Conservation (phyloP, 1,140 invertebrate species). For the Drosophila seguyi region DNA sequence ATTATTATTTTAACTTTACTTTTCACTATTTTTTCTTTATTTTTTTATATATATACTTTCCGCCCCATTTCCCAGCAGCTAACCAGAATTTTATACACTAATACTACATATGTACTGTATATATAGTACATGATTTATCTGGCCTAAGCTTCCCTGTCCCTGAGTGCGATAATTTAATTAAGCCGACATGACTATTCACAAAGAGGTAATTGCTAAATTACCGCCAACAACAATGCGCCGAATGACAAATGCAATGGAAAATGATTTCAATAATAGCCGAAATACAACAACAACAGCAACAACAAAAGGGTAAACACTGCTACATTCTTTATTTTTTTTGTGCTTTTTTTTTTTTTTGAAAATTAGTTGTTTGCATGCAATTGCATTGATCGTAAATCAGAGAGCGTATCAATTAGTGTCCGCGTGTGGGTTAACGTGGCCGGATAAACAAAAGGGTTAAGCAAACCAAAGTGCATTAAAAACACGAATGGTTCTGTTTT, state of each 20-base stretch:
- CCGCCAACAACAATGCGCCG: constrained; percentile 38
- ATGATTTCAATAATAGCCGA: constrained; percentile 56
- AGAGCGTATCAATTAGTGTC: constrained; percentile 51
- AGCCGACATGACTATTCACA: constrained; percentile 55
- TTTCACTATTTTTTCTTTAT: neutral
- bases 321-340: constrained; percentile 16
- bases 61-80: neutral
- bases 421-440: constrained; percentile 29
- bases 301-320: constrained; percentile 29
- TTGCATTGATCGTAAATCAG: constrained; percentile 44
- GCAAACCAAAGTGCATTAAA: constrained; percentile 23
- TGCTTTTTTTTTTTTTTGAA: constrained; percentile 17
- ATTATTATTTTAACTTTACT: too few relatives aligned
- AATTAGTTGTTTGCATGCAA: constrained; percentile 69
- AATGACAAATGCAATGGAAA: constrained; percentile 53
- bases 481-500: constrained; percentile 1
- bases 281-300: neutral
- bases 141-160: constrained; percentile 16
- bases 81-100: too few relatives aligned
- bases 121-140: constrained; percentile 18
- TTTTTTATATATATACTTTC: neutral
- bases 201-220: constrained; percentile 64
- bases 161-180: constrained; percentile 66
- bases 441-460: constrained; percentile 30
- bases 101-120: neutral